phyloP scores from a whole-genome alignment of 2,888 invertebrate genomes.

The Corbicula japonica region DNA sequence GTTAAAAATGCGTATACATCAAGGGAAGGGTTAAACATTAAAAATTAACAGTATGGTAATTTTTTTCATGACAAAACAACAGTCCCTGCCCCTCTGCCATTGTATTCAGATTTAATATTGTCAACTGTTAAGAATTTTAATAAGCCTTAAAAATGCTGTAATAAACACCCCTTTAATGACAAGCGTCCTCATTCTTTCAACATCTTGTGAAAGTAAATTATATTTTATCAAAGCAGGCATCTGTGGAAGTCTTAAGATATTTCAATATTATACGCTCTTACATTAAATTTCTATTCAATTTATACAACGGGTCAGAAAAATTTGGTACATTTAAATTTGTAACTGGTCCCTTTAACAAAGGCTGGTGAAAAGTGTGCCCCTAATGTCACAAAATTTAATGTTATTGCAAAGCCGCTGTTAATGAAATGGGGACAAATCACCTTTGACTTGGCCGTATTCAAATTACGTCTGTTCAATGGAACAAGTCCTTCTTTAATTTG shows the following conservation, averaged over 20 bases:
- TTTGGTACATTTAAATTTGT: slow-evolving; percentile 24
- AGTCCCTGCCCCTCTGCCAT: too few relatives aligned
- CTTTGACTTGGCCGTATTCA: background rate
- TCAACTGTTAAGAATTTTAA: slow-evolving; percentile 21
- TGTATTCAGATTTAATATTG: too few relatives aligned
- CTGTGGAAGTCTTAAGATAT: slow-evolving; percentile 3
- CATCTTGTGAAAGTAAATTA: slow-evolving; percentile 27
- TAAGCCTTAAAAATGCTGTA: background rate
- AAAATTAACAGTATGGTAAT: too few relatives aligned
- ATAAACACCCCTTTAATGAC: slow-evolving; percentile 2
- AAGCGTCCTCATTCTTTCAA: background rate
- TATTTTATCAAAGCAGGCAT: slow-evolving; percentile 24
- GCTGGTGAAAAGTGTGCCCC: slow-evolving; percentile 8
- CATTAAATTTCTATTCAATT: slow-evolving; percentile 31
- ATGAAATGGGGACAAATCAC: slow-evolving; percentile 6
- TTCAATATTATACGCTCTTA: slow-evolving; percentile 34
- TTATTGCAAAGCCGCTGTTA: slow-evolving; percentile 4
- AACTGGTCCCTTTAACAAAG: background rate
- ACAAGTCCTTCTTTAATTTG: too few relatives aligned
- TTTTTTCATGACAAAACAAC: too few relatives aligned
- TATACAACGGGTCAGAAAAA: slow-evolving; percentile 25
- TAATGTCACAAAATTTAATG: background rate
- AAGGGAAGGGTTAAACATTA: too few relatives aligned
- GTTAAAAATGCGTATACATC: too few relatives aligned
- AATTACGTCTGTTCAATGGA: too few relatives aligned